Conservation (phyloP, 2,797 vertebrate species). For the Acrossocheilus fasciatus region DNA sequence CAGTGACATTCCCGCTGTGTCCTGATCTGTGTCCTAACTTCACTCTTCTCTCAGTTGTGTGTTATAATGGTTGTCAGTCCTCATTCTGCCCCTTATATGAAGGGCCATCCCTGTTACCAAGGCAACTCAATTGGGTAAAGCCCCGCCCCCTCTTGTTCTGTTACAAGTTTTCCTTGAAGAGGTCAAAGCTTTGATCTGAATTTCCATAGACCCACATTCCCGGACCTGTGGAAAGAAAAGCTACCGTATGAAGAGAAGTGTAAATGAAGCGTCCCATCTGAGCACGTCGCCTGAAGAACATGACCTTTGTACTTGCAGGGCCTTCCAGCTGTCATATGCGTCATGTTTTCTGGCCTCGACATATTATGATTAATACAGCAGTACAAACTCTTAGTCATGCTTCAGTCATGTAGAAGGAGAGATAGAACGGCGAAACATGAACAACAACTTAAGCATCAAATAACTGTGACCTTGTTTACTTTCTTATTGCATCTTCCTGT, state of each 20-base stretch:
- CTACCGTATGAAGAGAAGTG: accelerated
- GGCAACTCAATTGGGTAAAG: slow-evolving; percentile 12
- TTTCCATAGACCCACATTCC: slow-evolving; percentile 18
- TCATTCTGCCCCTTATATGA: not conserved
- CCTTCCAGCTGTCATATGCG: slow-evolving; percentile 9
- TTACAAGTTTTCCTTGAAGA: slow-evolving; percentile 5
- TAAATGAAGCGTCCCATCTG: not conserved
- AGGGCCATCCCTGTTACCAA: not conserved
- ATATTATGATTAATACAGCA: slow-evolving; percentile 19
- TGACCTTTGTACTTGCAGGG: slow-evolving; percentile 15
- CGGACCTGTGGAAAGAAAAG: not conserved
- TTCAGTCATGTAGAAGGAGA: not conserved
- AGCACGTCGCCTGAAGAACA: not conserved
- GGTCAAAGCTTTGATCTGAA: slow-evolving; percentile 30
- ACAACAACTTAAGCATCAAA: not conserved
- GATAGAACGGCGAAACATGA: not conserved
- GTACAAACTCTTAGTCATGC: slow-evolving; percentile 13
- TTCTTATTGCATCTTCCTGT: not conserved
- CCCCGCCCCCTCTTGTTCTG: not conserved
- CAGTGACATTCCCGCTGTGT: not conserved
- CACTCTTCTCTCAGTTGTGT: not conserved
- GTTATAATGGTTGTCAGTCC: not conserved
- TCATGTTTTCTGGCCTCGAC: slow-evolving; percentile 17
- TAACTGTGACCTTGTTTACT: not conserved
- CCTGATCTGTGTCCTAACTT: not conserved